Evolutionary conservation across 2,888 invertebrate species (phyloP).

Genomic region (Asteroscopus sphinx): DNA sequence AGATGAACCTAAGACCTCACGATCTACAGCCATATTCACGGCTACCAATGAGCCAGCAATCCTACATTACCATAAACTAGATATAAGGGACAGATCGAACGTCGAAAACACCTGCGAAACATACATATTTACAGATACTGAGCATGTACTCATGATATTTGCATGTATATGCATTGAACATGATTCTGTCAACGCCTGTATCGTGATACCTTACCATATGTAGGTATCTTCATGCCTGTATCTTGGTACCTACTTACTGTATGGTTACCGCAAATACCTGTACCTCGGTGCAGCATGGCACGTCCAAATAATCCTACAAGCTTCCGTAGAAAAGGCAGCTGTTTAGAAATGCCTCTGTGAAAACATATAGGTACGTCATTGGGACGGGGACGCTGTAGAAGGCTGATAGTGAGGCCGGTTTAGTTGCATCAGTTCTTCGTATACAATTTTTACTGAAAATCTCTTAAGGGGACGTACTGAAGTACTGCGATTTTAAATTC

Average conservation of each 20-base stretch:
- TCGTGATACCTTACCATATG: not conserved
- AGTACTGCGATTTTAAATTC: too few species aligned
- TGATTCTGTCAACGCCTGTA: slow-evolving; percentile 6
- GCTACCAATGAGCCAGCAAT: slow-evolving; percentile 3
- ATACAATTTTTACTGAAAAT: too few species aligned
- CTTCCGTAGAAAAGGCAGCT: slow-evolving; percentile 27
- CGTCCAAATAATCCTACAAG: slow-evolving; percentile 42
- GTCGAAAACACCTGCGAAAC: slow-evolving; percentile 27
- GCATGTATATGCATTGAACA: slow-evolving; percentile 42
- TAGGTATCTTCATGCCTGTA: too few species aligned
- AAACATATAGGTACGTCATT: slow-evolving; percentile 16
- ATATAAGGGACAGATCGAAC: slow-evolving; percentile 14
- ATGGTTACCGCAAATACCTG: not conserved
- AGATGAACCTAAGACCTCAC: not conserved
- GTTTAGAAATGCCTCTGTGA: slow-evolving; percentile 28
- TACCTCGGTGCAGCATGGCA: slow-evolving; percentile 4
- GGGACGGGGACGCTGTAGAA: not conserved
- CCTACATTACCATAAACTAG: slow-evolving; percentile 37
- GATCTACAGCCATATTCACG: not conserved
- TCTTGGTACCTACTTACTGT: too few species aligned
- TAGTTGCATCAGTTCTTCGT: too few species aligned
- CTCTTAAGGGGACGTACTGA: too few species aligned
- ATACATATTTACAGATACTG: slow-evolving; percentile 31
- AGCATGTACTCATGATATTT: slow-evolving; percentile 43
- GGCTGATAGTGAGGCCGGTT: too few species aligned